Percentiles rank a stretch among this genome's conserved stretches.
phyloP scores from a whole-genome alignment of 2,113 vertebrate genomes.

The Pteropus alecto region DNA sequence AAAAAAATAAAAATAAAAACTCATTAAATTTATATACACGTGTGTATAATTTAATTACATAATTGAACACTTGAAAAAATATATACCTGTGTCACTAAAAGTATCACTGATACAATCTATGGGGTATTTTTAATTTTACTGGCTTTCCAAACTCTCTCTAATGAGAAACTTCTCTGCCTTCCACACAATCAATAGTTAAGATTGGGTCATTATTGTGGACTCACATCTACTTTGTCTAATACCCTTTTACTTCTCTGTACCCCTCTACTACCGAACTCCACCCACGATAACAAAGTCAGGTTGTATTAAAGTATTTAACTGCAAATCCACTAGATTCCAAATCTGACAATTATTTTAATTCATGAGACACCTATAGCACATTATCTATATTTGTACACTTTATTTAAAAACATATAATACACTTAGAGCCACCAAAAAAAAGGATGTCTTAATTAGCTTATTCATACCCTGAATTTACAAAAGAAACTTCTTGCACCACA shows the following conservation, averaged over 20 bases:
- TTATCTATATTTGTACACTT: slow-evolving; percentile 73
- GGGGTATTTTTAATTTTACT: slow-evolving; percentile 9
- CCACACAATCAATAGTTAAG: background rate
- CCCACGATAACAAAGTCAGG: background rate
- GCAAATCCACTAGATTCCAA: slow-evolving; percentile 40
- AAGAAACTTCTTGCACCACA: slow-evolving; percentile 73
- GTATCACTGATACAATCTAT: background rate
- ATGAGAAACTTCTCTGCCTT: background rate
- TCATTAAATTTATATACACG: background rate
- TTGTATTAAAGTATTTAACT: slow-evolving; percentile 24
- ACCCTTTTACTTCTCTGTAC: background rate
- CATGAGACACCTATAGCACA: slow-evolving; percentile 73
- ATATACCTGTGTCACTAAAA: background rate
- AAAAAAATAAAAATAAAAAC: background rate
- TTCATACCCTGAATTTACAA: slow-evolving; percentile 78
- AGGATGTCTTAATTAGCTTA: slow-evolving; percentile 72
- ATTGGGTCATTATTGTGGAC: background rate
- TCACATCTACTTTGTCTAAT: slow-evolving; percentile 12
- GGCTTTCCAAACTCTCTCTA: background rate
- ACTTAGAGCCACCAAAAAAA: slow-evolving; percentile 73
- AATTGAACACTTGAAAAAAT: slow-evolving; percentile 13
- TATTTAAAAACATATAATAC: slow-evolving; percentile 79
- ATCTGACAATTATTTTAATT: slow-evolving; percentile 63
- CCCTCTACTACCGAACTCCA: background rate
- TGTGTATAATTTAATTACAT: background rate